Conservation (phyloP, 2,113 vertebrate species). For the Aythya baeri region DNA sequence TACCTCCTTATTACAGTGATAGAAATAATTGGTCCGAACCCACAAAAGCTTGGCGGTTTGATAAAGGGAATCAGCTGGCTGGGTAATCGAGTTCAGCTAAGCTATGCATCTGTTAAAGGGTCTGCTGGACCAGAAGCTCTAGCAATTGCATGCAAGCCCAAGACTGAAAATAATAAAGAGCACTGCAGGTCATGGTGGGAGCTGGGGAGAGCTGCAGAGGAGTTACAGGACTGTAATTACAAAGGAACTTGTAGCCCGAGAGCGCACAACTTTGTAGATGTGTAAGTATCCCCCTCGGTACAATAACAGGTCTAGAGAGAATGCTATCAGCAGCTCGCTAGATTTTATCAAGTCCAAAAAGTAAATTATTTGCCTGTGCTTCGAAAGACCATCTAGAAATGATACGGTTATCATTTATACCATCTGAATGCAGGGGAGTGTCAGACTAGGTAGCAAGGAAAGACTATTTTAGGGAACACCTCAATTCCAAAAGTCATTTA, state of each 20-base stretch:
- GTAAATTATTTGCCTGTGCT: not conserved
- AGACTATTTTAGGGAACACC: rapidly evolving
- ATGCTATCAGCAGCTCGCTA: rapidly evolving
- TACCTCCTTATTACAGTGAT: rapidly evolving
- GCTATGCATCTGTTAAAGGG: rapidly evolving
- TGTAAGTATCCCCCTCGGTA: not conserved
- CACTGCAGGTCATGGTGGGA: rapidly evolving
- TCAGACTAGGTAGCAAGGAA: not conserved
- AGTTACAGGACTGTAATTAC: rapidly evolving
- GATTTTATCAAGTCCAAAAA: rapidly evolving
- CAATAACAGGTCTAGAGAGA: not conserved
- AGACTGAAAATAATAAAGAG: not conserved
- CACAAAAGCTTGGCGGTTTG: not conserved
- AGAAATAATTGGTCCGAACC: not conserved
- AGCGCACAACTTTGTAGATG: rapidly evolving
- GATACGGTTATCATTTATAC: not conserved
- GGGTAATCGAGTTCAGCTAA: rapidly evolving
- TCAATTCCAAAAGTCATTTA: not conserved
- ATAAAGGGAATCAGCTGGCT: not conserved
- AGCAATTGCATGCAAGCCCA: not conserved
- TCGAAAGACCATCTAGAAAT: not conserved
- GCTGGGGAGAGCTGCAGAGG: not conserved
- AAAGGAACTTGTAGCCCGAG: not conserved
- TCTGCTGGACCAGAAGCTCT: not conserved
- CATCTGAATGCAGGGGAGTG: not conserved